phyloP scores from a whole-genome alignment of 2,113 vertebrate genomes.

The Laterallus jamaicensis region DNA sequence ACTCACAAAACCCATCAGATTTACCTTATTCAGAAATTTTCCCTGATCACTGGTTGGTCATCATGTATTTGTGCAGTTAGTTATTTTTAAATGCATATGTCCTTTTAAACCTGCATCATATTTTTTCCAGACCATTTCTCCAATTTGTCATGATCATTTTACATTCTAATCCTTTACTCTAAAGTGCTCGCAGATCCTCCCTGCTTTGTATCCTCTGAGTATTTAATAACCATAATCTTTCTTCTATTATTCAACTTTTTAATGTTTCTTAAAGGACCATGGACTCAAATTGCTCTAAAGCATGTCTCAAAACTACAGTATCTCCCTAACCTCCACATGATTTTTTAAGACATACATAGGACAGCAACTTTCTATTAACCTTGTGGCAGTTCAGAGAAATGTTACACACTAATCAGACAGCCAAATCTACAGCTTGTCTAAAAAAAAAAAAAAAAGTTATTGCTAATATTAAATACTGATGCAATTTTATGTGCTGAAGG shows the following conservation, averaged over 20 bases:
- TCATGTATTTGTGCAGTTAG: not conserved
- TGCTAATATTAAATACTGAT: not conserved
- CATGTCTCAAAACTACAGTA: not conserved
- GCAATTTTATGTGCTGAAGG: not conserved
- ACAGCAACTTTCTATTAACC: not conserved
- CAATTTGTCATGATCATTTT: slow-evolving; percentile 55
- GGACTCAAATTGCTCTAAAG: not conserved
- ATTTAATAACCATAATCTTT: slow-evolving; percentile 40
- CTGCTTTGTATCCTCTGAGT: not conserved
- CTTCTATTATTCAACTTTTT: slow-evolving; percentile 38
- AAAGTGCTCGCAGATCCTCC: slow-evolving; percentile 19
- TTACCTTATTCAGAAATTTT: slow-evolving; percentile 1
- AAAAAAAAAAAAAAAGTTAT: not conserved
- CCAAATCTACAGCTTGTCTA: not conserved
- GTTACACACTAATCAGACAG: not conserved
- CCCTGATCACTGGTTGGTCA: not conserved
- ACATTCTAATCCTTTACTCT: slow-evolving; percentile 24
- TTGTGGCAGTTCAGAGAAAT: not conserved
- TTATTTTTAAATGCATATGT: slow-evolving; percentile 18
- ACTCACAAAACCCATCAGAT: not conserved
- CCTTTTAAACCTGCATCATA: slow-evolving; percentile 14
- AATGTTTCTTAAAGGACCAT: slow-evolving; percentile 27
- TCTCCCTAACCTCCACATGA: rapidly evolving
- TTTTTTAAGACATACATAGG: not conserved
- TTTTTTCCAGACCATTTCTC: slow-evolving; percentile 51